These are phyloP conservation scores for Ennomos erosarius DNA, from an alignment of 2,888 invertebrate species.

Conservation along the genomic window DNA sequence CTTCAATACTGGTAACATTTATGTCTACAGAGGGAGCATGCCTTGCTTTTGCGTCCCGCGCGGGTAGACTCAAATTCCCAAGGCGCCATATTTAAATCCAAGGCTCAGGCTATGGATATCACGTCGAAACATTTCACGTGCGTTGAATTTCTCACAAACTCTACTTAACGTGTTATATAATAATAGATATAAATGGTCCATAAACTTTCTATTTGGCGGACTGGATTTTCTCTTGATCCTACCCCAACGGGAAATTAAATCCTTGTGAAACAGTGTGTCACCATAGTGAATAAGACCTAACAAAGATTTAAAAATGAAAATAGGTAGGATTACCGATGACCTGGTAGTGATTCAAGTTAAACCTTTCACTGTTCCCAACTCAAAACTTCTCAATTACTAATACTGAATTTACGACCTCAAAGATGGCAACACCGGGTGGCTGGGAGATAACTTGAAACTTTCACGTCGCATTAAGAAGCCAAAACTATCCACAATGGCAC, in stretches of 20 bases:
- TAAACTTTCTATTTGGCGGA: background rate
- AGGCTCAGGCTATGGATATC: slow-evolving; percentile 45
- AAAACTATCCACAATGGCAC: slow-evolving; percentile 60
- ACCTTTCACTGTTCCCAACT: background rate
- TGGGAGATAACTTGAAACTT: slow-evolving; percentile 56
- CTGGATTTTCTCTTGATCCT: no score
- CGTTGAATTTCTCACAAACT: slow-evolving; percentile 50
- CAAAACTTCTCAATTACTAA: slow-evolving; percentile 11
- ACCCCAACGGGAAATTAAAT: no score
- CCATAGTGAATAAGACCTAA: no score
- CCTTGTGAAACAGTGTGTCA: no score
- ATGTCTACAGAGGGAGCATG: slow-evolving; percentile 43
- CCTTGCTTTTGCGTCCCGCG: slow-evolving; percentile 38
- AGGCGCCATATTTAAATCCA: slow-evolving; percentile 50
- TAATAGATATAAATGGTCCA: no score
- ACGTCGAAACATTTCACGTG: slow-evolving; percentile 45
- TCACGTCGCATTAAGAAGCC: slow-evolving; percentile 59
- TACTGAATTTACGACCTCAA: slow-evolving; percentile 22
- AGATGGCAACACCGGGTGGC: slow-evolving; percentile 36
- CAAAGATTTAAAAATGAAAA: no score
- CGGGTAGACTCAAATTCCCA: slow-evolving; percentile 43
- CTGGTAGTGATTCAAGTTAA: background rate
- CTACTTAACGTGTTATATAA: no score
- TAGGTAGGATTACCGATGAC: no score
- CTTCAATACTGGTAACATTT: background rate